phyloP scores from a whole-genome alignment of 2,797 vertebrate species.

The Melanotaenia boesemani region DNA sequence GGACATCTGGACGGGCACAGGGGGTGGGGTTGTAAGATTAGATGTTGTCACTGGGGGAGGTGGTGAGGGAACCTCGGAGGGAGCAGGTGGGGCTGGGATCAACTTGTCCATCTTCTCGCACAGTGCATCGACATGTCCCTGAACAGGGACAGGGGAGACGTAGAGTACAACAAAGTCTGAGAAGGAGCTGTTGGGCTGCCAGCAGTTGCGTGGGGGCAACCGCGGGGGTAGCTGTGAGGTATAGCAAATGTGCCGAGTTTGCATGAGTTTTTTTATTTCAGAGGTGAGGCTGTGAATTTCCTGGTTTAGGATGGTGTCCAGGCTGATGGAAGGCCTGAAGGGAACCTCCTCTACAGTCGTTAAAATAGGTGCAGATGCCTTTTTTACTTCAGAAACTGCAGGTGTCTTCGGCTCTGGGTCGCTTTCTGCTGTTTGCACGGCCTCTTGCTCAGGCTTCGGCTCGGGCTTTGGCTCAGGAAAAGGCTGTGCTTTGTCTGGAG shows the following conservation, averaged over 20 bases:
- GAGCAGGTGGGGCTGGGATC: slow-evolving; percentile 72
- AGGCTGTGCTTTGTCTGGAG: slow-evolving; percentile 63
- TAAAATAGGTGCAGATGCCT: slow-evolving; percentile 20
- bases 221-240: slow-evolving; percentile 80
- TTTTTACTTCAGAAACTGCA: slow-evolving; percentile 49
- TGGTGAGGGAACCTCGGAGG: slow-evolving; percentile 44
- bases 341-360: slow-evolving; percentile 51
- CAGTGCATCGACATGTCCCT: slow-evolving; percentile 89
- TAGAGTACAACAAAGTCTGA: slow-evolving; percentile 88
- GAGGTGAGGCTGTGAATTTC: slow-evolving; percentile 90
- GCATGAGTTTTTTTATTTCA: slow-evolving; percentile 90
- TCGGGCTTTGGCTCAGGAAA: slow-evolving; percentile 47
- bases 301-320: slow-evolving; percentile 90
- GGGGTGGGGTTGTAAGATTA: slow-evolving; percentile 43
- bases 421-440: slow-evolving; percentile 17
- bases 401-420: slow-evolving; percentile 49
- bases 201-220: slow-evolving; percentile 73
- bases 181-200: slow-evolving; percentile 81
- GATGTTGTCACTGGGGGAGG: slow-evolving; percentile 48
- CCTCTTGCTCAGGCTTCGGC: slow-evolving; percentile 18
- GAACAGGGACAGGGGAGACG: slow-evolving; percentile 83
- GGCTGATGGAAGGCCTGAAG: slow-evolving; percentile 68
- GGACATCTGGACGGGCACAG: slow-evolving; percentile 38
- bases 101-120: slow-evolving; percentile 89
- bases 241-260: slow-evolving; percentile 88